Conservation (phyloP, 2,888 invertebrate genomes). For the Idaea straminata region DNA sequence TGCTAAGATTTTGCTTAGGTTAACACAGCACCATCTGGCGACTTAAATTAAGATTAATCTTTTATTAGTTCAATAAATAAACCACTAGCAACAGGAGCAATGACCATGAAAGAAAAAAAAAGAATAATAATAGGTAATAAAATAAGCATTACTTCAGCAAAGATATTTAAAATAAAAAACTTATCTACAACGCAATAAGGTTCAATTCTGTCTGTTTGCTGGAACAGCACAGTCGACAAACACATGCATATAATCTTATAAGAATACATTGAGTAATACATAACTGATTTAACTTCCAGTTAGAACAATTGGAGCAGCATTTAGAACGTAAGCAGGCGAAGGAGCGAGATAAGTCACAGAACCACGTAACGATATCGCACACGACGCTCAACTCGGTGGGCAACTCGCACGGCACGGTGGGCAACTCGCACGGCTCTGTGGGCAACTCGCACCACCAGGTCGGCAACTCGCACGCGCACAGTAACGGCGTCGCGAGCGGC, state of each 20-base stretch:
- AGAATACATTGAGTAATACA: not conserved
- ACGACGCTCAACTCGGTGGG: slow-evolving; percentile 13
- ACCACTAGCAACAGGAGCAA: too few species aligned
- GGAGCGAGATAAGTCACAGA: slow-evolving; percentile 40
- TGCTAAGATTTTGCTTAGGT: too few species aligned
- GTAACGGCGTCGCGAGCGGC: slow-evolving; percentile 37
- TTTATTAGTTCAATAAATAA: too few species aligned
- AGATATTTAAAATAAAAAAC: too few species aligned
- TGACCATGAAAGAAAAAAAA: too few species aligned
- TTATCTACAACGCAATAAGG: too few species aligned
- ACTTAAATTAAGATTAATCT: too few species aligned
- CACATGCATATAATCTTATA: not conserved
- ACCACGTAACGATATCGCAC: slow-evolving; percentile 23
- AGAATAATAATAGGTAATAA: too few species aligned
- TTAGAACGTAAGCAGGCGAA: slow-evolving; percentile 40
- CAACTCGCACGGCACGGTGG: slow-evolving; percentile 4
- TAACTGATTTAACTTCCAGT: slow-evolving; percentile 36
- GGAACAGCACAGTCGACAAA: too few species aligned
- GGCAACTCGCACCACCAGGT: slow-evolving; percentile 26
- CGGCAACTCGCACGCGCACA: slow-evolving; percentile 40
- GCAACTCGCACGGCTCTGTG: not conserved
- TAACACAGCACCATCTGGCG: too few species aligned
- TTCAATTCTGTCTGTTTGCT: too few species aligned
- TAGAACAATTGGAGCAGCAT: slow-evolving; percentile 64
- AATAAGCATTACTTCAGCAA: too few species aligned